These are phyloP conservation scores for Sebastolobus alascanus DNA, from an alignment of 2,797 vertebrate species.

Conservation along the genomic window DNA sequence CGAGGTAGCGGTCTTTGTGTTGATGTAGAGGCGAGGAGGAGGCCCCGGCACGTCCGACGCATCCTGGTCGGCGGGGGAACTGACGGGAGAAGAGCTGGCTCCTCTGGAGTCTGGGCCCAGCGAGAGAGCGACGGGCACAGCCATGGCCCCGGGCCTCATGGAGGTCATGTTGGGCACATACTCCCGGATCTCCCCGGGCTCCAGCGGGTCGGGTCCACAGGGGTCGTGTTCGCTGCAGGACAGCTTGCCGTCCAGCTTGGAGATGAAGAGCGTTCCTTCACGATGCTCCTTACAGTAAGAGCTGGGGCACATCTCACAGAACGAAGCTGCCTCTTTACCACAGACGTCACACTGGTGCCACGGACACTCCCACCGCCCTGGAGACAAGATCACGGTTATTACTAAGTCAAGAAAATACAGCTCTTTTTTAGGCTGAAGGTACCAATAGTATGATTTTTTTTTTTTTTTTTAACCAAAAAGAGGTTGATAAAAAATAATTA, in stretches of 20 bases:
- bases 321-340: constrained; percentile 94
- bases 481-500: too few relatives aligned
- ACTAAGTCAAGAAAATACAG: not conserved
- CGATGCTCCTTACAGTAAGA: constrained; percentile 97
- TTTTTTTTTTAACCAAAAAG: too few relatives aligned
- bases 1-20: constrained; percentile 78
- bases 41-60: constrained; percentile 18
- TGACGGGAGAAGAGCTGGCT: not conserved
- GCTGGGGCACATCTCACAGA: constrained; percentile 98
- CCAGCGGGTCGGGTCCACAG: constrained; percentile 95
- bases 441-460: not conserved
- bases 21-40: constrained; percentile 82
- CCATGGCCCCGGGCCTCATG: constrained; percentile 47
- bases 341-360: constrained; percentile 99
- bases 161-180: constrained; percentile 78
- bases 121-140: not conserved
- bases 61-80: constrained; percentile 19
- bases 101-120: constrained; percentile 31
- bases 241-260: constrained; percentile 96
- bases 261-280: constrained; percentile 98
- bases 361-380: constrained; percentile 99
- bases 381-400: constrained; percentile 26
- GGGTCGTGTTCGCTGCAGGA: constrained; percentile 98
- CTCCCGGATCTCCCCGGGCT: constrained; percentile 98
- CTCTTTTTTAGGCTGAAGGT: not conserved